Percentiles rank a stretch among this genome's conserved stretches.
phyloP scores from a whole-genome alignment of 2,113 vertebrate species.

The Hoplias malabaricus region DNA sequence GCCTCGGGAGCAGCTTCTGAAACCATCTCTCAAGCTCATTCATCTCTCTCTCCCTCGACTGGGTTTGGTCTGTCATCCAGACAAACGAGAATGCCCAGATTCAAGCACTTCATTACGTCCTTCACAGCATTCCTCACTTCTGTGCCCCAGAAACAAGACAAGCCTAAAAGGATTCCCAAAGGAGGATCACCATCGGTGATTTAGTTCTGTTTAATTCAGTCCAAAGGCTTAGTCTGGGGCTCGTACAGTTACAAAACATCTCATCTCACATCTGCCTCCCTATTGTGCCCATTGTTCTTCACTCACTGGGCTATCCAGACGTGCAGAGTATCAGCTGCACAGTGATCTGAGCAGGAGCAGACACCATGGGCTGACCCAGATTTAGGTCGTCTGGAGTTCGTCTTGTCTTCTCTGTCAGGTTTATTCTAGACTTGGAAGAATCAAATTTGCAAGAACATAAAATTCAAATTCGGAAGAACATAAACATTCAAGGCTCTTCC shows the following conservation, averaged over 20 bases:
- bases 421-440: neutral
- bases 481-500: too few species aligned
- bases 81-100: neutral
- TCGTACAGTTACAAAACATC: conserved; percentile 26
- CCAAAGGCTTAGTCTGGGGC: neutral
- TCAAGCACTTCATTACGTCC: neutral
- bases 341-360: neutral
- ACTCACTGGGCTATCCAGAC: neutral
- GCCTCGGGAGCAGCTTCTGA: conserved; percentile 10
- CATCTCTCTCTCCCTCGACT: conserved; percentile 38
- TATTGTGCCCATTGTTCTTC: conserved; percentile 43
- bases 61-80: neutral
- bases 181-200: neutral
- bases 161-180: neutral
- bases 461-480: too few species aligned
- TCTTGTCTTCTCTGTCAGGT: neutral
- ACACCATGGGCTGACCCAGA: neutral
- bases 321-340: neutral
- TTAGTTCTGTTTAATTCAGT: neutral
- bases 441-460: too few species aligned
- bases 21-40: conserved; percentile 68
- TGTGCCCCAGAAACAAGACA: neutral
- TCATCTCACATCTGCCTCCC: conserved; percentile 58
- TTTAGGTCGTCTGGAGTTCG: neutral
- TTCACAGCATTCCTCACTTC: neutral